Evolutionary conservation across 1,140 invertebrate species (phyloP).

Genomic region (Sarcophaga bullata): DNA sequence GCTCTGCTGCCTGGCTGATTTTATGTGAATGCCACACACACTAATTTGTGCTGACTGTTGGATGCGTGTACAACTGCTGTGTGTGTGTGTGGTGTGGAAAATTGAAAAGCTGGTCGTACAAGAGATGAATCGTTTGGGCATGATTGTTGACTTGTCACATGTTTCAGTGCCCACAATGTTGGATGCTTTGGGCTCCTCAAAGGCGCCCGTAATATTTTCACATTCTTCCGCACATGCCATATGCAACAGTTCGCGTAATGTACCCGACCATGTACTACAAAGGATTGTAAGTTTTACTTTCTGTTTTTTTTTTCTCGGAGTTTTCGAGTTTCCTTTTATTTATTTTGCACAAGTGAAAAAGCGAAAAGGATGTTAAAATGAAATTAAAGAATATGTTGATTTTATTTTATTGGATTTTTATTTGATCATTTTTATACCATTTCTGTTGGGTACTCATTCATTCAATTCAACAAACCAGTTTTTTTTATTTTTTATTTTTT

Average conservation of each 20-base stretch:
- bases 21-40: not conserved
- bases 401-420: slow-evolving; percentile 32
- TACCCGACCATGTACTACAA: slow-evolving; percentile 83
- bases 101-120: slow-evolving; percentile 75
- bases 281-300: slow-evolving; percentile 73
- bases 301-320: not conserved
- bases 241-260: slow-evolving; percentile 88
- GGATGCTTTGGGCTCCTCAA: slow-evolving; percentile 77
- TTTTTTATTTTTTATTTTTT: slow-evolving; percentile 34
- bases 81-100: not conserved
- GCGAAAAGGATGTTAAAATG: too few relatives aligned
- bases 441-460: too few relatives aligned
- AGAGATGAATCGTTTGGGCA: slow-evolving; percentile 90
- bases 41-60: not conserved
- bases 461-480: too few relatives aligned
- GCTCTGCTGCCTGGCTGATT: not conserved
- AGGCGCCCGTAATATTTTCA: slow-evolving; percentile 89
- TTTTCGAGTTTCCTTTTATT: not conserved
- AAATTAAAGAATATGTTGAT: slow-evolving; percentile 35
- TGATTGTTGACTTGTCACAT: slow-evolving; percentile 91
- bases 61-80: not conserved
- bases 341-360: too few relatives aligned
- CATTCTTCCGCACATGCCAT: slow-evolving; percentile 86
- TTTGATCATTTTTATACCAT: not conserved
- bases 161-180: slow-evolving; percentile 83